Evolutionary conservation across 2,113 vertebrate species (phyloP), one percentile per base, ranked within the genome.

Genomic region (Podiceps cristatus): DNA sequence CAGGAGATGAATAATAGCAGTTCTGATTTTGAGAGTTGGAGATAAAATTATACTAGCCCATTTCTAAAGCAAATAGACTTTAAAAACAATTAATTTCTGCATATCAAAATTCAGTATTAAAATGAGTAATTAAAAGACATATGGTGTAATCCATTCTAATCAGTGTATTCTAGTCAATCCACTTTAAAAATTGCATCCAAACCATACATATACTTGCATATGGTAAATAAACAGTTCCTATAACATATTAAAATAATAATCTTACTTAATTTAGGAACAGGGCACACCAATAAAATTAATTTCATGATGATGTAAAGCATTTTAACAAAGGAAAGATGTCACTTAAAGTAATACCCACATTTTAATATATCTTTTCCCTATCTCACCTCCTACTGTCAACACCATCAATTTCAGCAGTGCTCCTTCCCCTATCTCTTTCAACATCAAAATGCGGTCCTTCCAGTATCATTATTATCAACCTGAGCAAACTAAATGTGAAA

Each of bases 401-500:
- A 96, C 97, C 97, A 96, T 98, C 96, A 88, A 91, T 94, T 96
- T 97, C 97, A 98, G 97, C 95, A 98, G 78, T 24, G 35, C 86
- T 90, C 91, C 90, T 74, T 96, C 96, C 88, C 79, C 98, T 98
- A 96, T 98, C 98, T 96, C 96, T 95, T 95, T 93, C 96, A 95
- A 81, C 96, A 98, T 98, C 98, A 76, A 97, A 97, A 96, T 80
- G 93, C 49, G 74, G 95, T 97, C 97, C 95, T 98, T 98, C 98
- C 97, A 98, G 86, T 93, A 94, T 98, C 97, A 96, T 93, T 92
- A 97, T 97, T 96, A 97, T 97, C 97, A 97, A 96, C 97, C 94
- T 40, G 94, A 98, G 97, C 97, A 97, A 97, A 98, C 98, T 94
- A 97, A 92, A 49, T 67, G 96, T 97, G 98, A 98, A 98, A 98